Evolutionary conservation across 1,140 invertebrate species (phyloP), one percentile per base, ranked within the genome.

Genomic region (Colletes gigas): DNA sequence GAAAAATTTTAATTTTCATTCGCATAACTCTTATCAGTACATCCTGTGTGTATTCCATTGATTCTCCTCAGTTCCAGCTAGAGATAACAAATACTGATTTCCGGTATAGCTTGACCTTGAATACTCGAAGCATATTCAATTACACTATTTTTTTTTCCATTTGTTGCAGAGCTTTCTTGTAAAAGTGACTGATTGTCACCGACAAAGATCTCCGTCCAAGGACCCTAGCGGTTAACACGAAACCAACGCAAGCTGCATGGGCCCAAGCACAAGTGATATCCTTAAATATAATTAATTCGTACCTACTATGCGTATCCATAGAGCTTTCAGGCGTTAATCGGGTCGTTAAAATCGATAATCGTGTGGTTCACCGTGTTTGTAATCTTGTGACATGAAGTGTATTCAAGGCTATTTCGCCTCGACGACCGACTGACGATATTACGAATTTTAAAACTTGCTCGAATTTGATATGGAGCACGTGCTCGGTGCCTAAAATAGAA

Each of bases 181-280:
- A 62, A 84, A 60, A 85, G 76, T 78, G 81, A 81, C 81, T 72
- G 68, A 86, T 59, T 78, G 62, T 77, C 67, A 86, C 60, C 54
- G 76, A 79, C 66, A 79, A 89, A 88, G 90, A 91, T 89, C 89
- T 91, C 89, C 89, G 89, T 90, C 89, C 89, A 91, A 91, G 89
- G 89, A 89, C 81, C 88, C 80, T n/a, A 69, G 39, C 69, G 66
- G 65, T 59, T 59, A 82, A n/a, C 78, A 41, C 57, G 71, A 85
- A 81, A 65, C 30, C 70, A 74, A 81, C 81, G 57, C 30, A 30
- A 30, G 30, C 84, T 80, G 81, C 84, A 60, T 76, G 85, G 85
- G 85, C 59, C 81, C 72, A 60, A 83, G 85, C 84, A 86, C 85
- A 86, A 86, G 81, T 86, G 85, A 86, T 87, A 86, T 87, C 83